These are phyloP conservation scores for Watersipora subatra DNA, from an alignment of 1,140 invertebrate genomes.

Conservation along the genomic window DNA sequence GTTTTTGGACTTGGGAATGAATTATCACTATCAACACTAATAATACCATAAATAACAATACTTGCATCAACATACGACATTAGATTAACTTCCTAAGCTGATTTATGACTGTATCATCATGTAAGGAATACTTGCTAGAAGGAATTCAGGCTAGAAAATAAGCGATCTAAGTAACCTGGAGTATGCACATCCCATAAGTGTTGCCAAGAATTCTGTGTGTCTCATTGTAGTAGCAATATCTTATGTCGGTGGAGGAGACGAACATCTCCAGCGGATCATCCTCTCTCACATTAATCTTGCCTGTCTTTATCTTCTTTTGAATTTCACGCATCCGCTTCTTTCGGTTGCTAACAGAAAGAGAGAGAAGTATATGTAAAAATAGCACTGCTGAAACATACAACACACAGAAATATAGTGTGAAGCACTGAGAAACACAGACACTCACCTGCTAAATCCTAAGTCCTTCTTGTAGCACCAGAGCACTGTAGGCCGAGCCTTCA, in stretches of 20 bases:
- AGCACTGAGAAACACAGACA: too few species aligned
- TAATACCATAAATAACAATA: too few species aligned
- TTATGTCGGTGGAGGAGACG: conserved; percentile 84
- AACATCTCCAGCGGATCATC: conserved; percentile 96
- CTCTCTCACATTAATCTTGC: conserved; percentile 79
- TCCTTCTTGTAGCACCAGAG: conserved; percentile 99
- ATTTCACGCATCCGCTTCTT: conserved; percentile 80
- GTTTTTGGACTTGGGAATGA: too few species aligned
- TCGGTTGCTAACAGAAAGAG: conserved; percentile 61
- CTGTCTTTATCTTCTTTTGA: conserved; percentile 72
- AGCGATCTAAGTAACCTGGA: too few species aligned
- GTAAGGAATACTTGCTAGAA: too few species aligned
- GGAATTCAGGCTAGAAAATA: too few species aligned
- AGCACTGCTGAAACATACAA: too few species aligned
- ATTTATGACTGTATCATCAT: too few species aligned
- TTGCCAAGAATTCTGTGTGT: conserved; percentile 95
- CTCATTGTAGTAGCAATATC: conserved; percentile 92
- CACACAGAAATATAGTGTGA: too few species aligned
- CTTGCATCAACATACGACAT: too few species aligned
- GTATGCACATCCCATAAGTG: conserved; percentile 90
- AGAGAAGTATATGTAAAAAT: conserved; percentile 11
- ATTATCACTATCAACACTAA: too few species aligned
- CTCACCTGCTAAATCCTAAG: conserved; percentile 74
- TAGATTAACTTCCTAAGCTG: too few species aligned
- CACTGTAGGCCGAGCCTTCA: conserved; percentile 75